These are phyloP conservation scores for Stigmatopora argus DNA, from an alignment of 2,113 vertebrate species.

Conservation along the genomic window DNA sequence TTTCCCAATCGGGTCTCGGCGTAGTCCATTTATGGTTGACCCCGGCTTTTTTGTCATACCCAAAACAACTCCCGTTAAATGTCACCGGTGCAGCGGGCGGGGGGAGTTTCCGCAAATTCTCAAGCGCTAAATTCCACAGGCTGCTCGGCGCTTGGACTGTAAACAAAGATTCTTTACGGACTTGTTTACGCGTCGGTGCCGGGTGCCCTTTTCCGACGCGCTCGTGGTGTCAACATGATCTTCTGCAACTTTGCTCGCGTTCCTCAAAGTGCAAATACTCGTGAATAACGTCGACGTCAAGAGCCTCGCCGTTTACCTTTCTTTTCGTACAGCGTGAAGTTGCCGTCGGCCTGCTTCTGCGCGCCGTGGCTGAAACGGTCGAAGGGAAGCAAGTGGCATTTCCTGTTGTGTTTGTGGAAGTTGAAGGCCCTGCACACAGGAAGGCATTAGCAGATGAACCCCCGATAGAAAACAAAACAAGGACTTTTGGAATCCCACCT, in stretches of 20 bases:
- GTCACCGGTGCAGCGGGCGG: constrained; percentile 27
- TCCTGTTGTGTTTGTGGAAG: constrained; percentile 69
- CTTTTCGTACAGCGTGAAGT: constrained; percentile 90
- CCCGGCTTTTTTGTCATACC: constrained; percentile 35
- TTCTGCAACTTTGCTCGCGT: background rate
- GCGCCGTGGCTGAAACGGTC: constrained; percentile 85
- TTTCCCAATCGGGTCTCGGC: constrained; percentile 19
- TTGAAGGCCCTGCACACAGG: constrained; percentile 68
- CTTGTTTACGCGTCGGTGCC: constrained; percentile 49
- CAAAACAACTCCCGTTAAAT: constrained; percentile 56
- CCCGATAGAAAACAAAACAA: background rate
- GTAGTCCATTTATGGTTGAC: constrained; percentile 49
- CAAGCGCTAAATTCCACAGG: constrained; percentile 49
- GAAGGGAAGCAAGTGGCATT: constrained; percentile 89
- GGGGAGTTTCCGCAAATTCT: constrained; percentile 44
- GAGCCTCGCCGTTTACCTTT: constrained; percentile 77
- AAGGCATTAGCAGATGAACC: constrained; percentile 37
- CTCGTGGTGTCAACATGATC: constrained; percentile 48
- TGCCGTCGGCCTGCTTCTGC: constrained; percentile 77
- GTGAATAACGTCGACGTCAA: background rate
- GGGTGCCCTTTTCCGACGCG: background rate
- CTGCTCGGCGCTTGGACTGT: constrained; percentile 25
- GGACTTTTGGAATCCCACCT: constrained; percentile 41
- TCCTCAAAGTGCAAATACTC: constrained; percentile 14
- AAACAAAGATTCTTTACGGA: constrained; percentile 48